These are phyloP conservation scores for Sprattus sprattus DNA, from an alignment of 2,113 vertebrate genomes.

Conservation along the genomic window DNA sequence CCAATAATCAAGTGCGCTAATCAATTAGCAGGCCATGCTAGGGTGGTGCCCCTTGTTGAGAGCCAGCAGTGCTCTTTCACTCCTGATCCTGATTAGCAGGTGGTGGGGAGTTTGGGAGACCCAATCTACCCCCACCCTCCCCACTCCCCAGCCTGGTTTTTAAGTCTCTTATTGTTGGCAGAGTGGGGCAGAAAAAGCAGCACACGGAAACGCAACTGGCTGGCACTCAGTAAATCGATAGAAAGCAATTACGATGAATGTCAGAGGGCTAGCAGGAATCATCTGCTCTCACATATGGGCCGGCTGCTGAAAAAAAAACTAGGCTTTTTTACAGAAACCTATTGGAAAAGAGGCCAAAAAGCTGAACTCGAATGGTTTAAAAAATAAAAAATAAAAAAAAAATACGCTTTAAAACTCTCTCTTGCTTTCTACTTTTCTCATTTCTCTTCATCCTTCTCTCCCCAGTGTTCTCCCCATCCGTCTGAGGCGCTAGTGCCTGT, in stretches of 20 bases:
- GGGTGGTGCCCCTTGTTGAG: background rate
- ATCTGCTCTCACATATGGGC: slow-evolving; percentile 18
- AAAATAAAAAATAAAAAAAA: background rate
- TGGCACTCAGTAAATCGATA: slow-evolving; percentile 36
- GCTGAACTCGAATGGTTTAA: background rate
- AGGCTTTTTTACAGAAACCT: background rate
- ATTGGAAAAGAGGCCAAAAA: background rate
- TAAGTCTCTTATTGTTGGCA: slow-evolving; percentile 23
- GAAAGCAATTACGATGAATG: slow-evolving; percentile 50
- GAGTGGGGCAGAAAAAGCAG: slow-evolving; percentile 18
- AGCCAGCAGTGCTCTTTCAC: background rate
- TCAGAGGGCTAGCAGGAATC: slow-evolving; percentile 38
- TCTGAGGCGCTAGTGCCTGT: background rate
- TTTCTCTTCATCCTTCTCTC: slow-evolving; percentile 1
- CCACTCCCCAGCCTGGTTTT: background rate
- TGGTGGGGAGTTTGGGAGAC: background rate
- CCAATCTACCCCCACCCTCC: background rate
- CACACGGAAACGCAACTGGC: slow-evolving; percentile 34
- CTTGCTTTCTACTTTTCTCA: slow-evolving; percentile 3
- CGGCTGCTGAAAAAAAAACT: background rate
- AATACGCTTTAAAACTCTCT: background rate
- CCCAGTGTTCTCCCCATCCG: background rate
- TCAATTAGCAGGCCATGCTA: slow-evolving; percentile 12
- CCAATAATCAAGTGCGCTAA: background rate
- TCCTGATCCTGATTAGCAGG: background rate